phyloP scores from a whole-genome alignment of 2,888 invertebrate species.

The Orchesellides sinensis region DNA sequence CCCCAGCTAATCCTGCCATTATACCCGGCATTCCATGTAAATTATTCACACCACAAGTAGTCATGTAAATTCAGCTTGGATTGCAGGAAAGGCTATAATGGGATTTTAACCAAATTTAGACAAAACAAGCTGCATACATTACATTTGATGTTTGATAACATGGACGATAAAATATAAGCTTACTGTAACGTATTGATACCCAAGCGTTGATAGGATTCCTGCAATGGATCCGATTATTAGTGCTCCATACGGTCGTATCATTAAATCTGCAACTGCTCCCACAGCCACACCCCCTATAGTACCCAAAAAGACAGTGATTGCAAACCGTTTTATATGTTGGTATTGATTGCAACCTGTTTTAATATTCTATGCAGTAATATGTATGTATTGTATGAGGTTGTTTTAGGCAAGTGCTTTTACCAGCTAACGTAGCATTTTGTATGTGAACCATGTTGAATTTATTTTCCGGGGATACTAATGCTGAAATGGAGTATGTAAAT shows the following conservation, averaged over 20 bases:
- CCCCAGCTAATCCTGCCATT: conserved; percentile 88
- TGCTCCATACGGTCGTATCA: conserved; percentile 91
- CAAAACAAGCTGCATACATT: too few relatives aligned
- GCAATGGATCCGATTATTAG: conserved; percentile 87
- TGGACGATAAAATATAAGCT: conserved; percentile 13
- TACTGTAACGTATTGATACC: conserved; percentile 84
- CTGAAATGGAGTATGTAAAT: conserved; percentile 89
- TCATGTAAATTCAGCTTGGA: conserved; percentile 83
- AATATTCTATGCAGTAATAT: too few relatives aligned
- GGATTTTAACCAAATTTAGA: too few relatives aligned
- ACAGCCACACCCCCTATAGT: conserved; percentile 90
- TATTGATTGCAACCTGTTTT: neutral
- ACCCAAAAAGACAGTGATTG: too few relatives aligned
- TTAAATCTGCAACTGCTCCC: conserved; percentile 86
- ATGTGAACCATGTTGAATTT: conserved; percentile 95
- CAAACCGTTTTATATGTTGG: too few relatives aligned
- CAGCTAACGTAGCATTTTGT: conserved; percentile 94
- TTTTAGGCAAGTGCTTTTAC: too few relatives aligned
- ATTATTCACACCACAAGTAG: conserved; percentile 97
- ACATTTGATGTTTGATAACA: neutral
- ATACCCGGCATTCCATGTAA: conserved; percentile 97
- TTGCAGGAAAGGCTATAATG: conserved; percentile 81
- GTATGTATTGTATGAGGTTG: too few relatives aligned
- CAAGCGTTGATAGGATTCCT: conserved; percentile 87
- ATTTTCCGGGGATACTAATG: conserved; percentile 84